These are phyloP conservation scores for Holothuria leucospilota DNA, from an alignment of 53 echinoderm and acorn worm species.

Conservation along the genomic window DNA sequence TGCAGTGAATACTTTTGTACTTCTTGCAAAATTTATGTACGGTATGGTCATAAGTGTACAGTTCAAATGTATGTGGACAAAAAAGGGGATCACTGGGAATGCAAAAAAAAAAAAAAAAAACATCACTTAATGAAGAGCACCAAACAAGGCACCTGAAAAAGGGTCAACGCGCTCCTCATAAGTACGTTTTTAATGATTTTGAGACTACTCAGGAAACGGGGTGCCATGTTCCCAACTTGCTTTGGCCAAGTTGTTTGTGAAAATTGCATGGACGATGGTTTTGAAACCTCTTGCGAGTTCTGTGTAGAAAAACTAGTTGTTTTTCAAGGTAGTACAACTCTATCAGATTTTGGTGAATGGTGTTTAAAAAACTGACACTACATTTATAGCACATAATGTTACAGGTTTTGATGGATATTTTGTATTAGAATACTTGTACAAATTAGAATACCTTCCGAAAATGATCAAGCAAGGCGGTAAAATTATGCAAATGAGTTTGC, in stretches of 20 bases:
- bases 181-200: background rate
- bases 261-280: background rate
- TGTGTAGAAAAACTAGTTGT: constrained; percentile 12
- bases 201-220: constrained; percentile 22
- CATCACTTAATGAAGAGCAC: too few relatives aligned
- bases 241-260: constrained; percentile 33
- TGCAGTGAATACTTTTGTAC: background rate
- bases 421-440: background rate
- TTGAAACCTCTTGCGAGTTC: background rate
- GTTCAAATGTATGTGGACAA: background rate
- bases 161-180: background rate
- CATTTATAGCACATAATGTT: constrained; percentile 41
- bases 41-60: background rate
- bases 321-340: constrained; percentile 10
- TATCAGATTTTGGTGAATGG: constrained; percentile 40
- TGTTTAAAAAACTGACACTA: background rate
- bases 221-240: constrained; percentile 34
- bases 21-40: background rate
- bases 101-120: too few relatives aligned
- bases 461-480: constrained; percentile 41
- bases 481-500: constrained; percentile 29
- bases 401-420: constrained; percentile 33
- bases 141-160: background rate
- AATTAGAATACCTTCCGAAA: constrained; percentile 7
- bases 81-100: background rate